Evolutionary conservation across 2,888 invertebrate genomes (phyloP).

Genomic region (Agriopis leucophaearia): DNA sequence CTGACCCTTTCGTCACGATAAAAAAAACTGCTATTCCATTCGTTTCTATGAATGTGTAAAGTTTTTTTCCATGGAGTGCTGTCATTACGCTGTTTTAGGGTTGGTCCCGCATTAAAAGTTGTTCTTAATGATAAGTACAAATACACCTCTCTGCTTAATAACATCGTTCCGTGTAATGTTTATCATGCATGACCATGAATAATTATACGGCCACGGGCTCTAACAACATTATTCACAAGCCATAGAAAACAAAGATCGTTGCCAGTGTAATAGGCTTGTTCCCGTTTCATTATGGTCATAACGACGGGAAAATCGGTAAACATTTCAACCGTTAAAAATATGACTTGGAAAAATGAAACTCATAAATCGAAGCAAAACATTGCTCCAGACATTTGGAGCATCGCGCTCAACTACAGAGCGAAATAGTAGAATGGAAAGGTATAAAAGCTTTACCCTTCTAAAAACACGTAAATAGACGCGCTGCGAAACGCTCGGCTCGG

Average conservation of each 20-base stretch:
- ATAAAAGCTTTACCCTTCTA: constrained; percentile 85
- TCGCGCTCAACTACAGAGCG: constrained; percentile 77
- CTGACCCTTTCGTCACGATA: too few species aligned
- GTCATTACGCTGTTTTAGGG: too few species aligned
- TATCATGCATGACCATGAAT: background rate
- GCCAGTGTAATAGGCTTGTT: constrained; percentile 20
- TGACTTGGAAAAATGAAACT: constrained; percentile 73
- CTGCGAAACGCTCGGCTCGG: constrained; percentile 45
- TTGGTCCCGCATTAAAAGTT: too few species aligned
- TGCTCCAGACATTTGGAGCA: constrained; percentile 75
- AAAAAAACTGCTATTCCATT: too few species aligned
- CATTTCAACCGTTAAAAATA: constrained; percentile 67
- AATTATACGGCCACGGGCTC: background rate
- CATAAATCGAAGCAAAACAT: constrained; percentile 83
- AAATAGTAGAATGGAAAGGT: constrained; percentile 82
- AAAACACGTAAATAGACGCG: constrained; percentile 84
- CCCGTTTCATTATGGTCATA: constrained; percentile 27
- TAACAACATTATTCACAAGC: background rate
- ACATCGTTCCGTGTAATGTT: too few species aligned
- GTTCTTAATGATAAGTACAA: too few species aligned
- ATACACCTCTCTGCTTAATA: too few species aligned
- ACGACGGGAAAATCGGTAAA: constrained; percentile 61
- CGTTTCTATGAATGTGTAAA: too few species aligned
- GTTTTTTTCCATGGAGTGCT: too few species aligned
- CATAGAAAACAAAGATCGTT: constrained; percentile 26